phyloP scores from a whole-genome alignment of 2,113 vertebrate genomes.

The Dipodomys stephensi region DNA sequence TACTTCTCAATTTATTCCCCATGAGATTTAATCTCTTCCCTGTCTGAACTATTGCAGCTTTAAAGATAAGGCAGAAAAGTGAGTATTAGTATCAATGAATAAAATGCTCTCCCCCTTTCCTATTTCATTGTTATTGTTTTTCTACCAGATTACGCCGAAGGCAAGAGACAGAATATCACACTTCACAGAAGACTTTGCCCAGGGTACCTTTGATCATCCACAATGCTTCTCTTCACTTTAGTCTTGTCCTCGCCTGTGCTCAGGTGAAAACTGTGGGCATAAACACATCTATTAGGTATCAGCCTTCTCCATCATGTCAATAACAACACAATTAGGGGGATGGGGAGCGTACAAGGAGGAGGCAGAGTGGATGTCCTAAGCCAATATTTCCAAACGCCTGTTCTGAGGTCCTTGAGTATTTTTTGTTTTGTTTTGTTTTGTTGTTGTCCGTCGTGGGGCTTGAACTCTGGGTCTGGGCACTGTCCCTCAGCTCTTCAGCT shows the following conservation, averaged over 20 bases:
- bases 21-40: neutral
- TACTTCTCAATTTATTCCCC: constrained; percentile 44
- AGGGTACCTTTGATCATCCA: constrained; percentile 84
- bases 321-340: neutral
- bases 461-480: no score
- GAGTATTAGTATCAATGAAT: neutral
- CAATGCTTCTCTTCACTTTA: constrained; percentile 85
- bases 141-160: neutral
- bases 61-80: neutral
- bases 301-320: neutral
- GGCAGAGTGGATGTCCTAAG: neutral
- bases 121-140: neutral
- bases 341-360: neutral
- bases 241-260: constrained; percentile 67
- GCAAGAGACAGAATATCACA: neutral
- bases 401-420: neutral
- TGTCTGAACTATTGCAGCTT: neutral
- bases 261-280: constrained; percentile 83
- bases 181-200: neutral
- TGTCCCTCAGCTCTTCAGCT: no score
- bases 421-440: no score
- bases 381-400: neutral
- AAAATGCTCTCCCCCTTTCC: neutral
- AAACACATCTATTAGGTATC: constrained; percentile 32
- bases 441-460: no score